Evolutionary conservation across 2,113 vertebrate species (phyloP).

Genomic region (Gopherus flavomarginatus): DNA sequence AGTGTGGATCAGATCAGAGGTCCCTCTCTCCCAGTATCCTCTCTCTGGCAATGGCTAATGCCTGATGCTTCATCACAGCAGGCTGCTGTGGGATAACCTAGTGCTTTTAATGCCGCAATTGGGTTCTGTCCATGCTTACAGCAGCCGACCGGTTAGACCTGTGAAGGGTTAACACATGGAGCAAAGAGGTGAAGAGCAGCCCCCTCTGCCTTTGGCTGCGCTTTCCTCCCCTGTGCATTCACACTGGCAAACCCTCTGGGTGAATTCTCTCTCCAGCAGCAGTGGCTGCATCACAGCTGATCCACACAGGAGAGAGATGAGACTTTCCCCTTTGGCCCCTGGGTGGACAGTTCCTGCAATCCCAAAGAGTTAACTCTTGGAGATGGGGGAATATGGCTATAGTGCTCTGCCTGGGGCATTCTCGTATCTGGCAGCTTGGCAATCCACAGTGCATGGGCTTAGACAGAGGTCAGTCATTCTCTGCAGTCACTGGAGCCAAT

Average conservation of each 20-base stretch:
- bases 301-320: neutral
- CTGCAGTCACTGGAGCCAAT: neutral
- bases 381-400: neutral
- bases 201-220: too few species aligned
- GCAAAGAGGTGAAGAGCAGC: neutral
- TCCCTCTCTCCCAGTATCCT: neutral
- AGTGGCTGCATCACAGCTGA: neutral
- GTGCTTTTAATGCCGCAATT: neutral
- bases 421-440: neutral
- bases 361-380: neutral
- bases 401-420: neutral
- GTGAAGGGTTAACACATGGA: neutral
- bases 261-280: neutral
- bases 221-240: too few species aligned
- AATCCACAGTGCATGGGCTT: neutral
- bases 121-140: neutral
- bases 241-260: neutral
- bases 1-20: neutral
- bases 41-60: neutral
- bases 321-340: neutral
- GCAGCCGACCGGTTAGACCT: neutral
- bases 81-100: too few species aligned
- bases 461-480: neutral
- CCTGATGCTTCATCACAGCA: neutral
- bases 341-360: neutral